Evolutionary conservation across 2,113 vertebrate species (phyloP), one percentile per base, ranked within the genome.

Genomic region (Sterrhoptilus dennistouni): DNA sequence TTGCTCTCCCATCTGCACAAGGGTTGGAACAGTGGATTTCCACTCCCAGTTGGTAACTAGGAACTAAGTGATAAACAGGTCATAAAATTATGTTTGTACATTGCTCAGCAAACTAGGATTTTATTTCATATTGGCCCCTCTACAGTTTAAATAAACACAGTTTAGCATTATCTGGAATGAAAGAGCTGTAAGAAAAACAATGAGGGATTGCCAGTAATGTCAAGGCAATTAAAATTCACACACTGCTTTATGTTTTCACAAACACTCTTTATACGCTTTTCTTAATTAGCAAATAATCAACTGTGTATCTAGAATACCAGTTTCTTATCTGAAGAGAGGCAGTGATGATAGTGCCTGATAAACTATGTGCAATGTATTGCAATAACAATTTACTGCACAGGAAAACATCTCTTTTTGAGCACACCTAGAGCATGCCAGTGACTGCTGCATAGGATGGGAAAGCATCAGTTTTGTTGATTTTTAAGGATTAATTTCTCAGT

Each of bases 281-380:
- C 75, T 72, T 90, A 93, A 95, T 83, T 68, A 63, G 85, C 64
- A 96, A 91, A 85, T 92, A 94, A 94, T 90, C 71, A 92, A 21
- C 42, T 57, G 68, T 64, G 31, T 93, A 92, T 81, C 35, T 93
- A 96, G 44, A 93, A 88, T 10, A 93, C 24, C 47, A 81, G 45
- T 52, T 90, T 63, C 63, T 85, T 93, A 91, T 80, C 68, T 56
- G 29, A 90, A 87, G 50, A 93, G 36, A 40, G 53, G 4, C 18
- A 36, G n/a, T 25, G 72, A 89, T 94, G 72, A 81, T 36, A 89
- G 14, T 72, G 28, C n/a, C n/a, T 54, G 76, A 81, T 90, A 96
- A 97, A 75, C 45, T 22, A 16, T 19, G 28, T 52, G 56, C 31
- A 60, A 47, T 33, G 14, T 69, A 77, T 57, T 54, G 16, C n/a